A percentile compares a stretch with the other conserved stretches of the same genome.
These are phyloP conservation scores for Dione vanillae DNA, from an alignment of 2,888 invertebrate species.

Conservation along the genomic window DNA sequence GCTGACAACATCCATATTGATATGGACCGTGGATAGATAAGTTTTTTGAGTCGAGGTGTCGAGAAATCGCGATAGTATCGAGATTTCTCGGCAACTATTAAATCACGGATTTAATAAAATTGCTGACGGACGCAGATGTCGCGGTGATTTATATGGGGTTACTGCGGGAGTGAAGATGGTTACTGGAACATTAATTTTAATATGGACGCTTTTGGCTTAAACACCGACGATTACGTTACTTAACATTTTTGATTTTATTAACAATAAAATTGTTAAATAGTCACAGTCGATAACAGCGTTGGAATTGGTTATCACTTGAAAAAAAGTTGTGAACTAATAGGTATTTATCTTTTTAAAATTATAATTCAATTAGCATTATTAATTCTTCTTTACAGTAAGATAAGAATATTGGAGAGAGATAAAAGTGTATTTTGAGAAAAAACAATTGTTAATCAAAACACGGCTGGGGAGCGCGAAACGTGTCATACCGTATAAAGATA, in stretches of 20 bases:
- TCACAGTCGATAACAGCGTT: slow-evolving; percentile 5
- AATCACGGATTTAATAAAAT: slow-evolving; percentile 76
- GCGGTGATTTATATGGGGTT: slow-evolving; percentile 63
- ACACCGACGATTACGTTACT: slow-evolving; percentile 9
- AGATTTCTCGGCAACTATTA: slow-evolving; percentile 68
- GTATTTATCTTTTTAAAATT: neutral
- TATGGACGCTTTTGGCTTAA: slow-evolving; percentile 23
- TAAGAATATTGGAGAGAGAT: neutral
- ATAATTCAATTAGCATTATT: neutral
- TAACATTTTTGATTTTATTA: slow-evolving; percentile 8
- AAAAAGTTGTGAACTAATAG: no score
- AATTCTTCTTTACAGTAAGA: neutral
- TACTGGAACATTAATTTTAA: slow-evolving; percentile 37
- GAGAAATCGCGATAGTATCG: slow-evolving; percentile 76
- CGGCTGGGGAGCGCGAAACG: slow-evolving; percentile 13
- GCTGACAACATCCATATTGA: neutral
- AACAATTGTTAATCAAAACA: slow-evolving; percentile 24
- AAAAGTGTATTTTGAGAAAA: neutral
- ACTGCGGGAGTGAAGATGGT: slow-evolving; percentile 34
- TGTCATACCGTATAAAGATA: slow-evolving; percentile 30
- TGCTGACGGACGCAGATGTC: slow-evolving; percentile 55
- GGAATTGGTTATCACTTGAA: neutral
- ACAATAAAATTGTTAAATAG: slow-evolving; percentile 4
- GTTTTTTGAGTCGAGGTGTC: slow-evolving; percentile 52
- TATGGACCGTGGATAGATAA: slow-evolving; percentile 33